phyloP scores from a whole-genome alignment of 2,113 vertebrate species.

The Ahaetulla prasina region DNA sequence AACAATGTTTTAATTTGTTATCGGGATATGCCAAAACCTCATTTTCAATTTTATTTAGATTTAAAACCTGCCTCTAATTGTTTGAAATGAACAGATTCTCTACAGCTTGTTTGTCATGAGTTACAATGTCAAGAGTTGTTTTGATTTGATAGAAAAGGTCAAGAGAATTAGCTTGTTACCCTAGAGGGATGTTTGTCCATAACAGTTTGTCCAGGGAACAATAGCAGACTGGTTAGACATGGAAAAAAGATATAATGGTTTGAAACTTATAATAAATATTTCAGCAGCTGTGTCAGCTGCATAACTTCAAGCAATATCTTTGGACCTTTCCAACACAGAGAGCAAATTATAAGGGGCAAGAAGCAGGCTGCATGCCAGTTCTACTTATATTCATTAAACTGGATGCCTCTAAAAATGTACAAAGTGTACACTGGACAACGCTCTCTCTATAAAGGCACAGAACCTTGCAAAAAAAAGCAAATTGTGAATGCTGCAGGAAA shows the following conservation, averaged over 20 bases:
- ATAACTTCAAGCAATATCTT: background rate
- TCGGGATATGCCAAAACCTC: constrained; percentile 55
- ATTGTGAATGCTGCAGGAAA: background rate
- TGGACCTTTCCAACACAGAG: background rate
- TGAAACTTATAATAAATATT: constrained; percentile 1
- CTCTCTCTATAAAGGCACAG: background rate
- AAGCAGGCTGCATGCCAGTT: background rate
- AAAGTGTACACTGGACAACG: background rate
- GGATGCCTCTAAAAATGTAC: background rate
- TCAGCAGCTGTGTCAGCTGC: background rate
- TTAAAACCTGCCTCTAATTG: constrained; percentile 56
- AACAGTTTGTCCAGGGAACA: constrained; percentile 23
- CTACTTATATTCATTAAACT: background rate
- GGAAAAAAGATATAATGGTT: constrained; percentile 19
- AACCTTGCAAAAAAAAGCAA: background rate
- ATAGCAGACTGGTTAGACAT: background rate
- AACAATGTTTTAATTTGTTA: constrained; percentile 51
- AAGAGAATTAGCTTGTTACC: constrained; percentile 57
- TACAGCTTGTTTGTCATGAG: constrained; percentile 60
- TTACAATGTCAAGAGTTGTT: constrained; percentile 56
- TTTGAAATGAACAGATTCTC: constrained; percentile 50
- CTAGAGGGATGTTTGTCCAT: constrained; percentile 43
- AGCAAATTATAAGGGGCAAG: background rate
- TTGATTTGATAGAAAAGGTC: constrained; percentile 61
- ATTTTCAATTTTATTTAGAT: constrained; percentile 66